Conservation (phyloP, 2,113 vertebrate genomes). For the Gopherus evgoodei region DNA sequence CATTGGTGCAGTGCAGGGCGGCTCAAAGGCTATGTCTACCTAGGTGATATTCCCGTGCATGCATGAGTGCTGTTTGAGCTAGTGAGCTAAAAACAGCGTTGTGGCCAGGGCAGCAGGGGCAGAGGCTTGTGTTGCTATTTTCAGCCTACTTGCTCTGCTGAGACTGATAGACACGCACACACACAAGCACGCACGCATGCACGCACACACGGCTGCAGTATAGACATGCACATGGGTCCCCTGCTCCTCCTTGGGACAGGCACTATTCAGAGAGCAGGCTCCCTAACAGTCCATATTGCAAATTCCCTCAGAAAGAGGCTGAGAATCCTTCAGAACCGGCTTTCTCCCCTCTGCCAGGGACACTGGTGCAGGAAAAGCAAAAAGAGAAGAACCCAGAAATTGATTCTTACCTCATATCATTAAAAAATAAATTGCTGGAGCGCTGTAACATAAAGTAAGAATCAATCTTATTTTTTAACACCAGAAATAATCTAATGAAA, state of each 20-base stretch:
- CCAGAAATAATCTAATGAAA: conserved; percentile 81
- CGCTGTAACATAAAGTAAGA: conserved; percentile 79
- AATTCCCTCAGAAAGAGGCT: conserved; percentile 44
- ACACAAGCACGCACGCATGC: too few relatives aligned
- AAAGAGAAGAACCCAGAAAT: conserved; percentile 63
- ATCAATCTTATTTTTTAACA: conserved; percentile 82
- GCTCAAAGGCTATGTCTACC: too few relatives aligned
- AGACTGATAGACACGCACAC: too few relatives aligned
- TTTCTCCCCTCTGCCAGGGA: conserved; percentile 21
- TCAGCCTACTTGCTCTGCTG: too few relatives aligned
- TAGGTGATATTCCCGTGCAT: too few relatives aligned
- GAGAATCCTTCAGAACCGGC: conserved; percentile 52
- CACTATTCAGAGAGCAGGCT: neutral
- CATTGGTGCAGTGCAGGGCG: too few relatives aligned
- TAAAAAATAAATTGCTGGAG: conserved; percentile 80
- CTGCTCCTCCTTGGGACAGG: neutral
- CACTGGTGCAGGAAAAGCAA: conserved; percentile 52
- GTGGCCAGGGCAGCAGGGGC: too few relatives aligned
- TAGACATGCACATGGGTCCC: neutral
- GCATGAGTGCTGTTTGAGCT: neutral
- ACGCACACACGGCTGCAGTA: neutral
- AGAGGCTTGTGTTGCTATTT: too few relatives aligned
- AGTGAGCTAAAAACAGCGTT: neutral
- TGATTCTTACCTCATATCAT: conserved; percentile 81
- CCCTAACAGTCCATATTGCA: neutral